Base-by-base conservation (phyloP, 2,113 vertebrate species). In the Planiliza haematocheilus region DNA sequence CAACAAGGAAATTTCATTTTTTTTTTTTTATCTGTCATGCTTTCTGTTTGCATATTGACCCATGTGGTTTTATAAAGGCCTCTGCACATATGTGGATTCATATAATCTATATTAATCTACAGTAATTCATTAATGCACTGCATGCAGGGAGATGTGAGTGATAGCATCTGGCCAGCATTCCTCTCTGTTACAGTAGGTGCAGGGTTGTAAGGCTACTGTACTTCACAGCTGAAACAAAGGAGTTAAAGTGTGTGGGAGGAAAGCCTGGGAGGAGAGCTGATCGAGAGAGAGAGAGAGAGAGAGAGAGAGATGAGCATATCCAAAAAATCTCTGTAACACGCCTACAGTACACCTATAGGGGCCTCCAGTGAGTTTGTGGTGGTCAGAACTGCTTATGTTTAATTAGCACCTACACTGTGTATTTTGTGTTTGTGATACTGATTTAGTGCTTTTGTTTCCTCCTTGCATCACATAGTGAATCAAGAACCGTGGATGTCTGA, bases 211-310 rank as follows among this genome's bases (percentile, higher is more conserved):
- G 66, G 70, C 70, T 63, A 60, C 70, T 79, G 80, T 63, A 85
- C 73, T 84, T 80, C 58, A 72, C 64, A 64, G 80, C 58, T 82
- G 77, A 73, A 83, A 83, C 81, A 65, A 78, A 69, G 58, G 78
- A 84, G 81, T 78, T 57, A 67, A 51, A 79, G 77, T 55, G 77
- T 79, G 89, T 87, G 77, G 87, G 89, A 82, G 77, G 80, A 71
- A 79, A 79, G 41, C 59, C 42, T 61, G 59, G 42, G 59, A 61
- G 59, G 64, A 76, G 46, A 48, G 41, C 56, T 30, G 75, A 74
- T 82, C 18, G 24, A 38, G 58, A 58, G 72, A 53, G 68, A 34
- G 18, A 73, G 76, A 81, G 68, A 34, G 18, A 73, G n/a, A n/a
- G 64, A 52, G 10, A 52, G 68, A 34, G 18, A 73, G 76, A 81